Percentiles rank a stretch among this genome's conserved stretches.
Conservation (phyloP, 2,113 vertebrate genomes). For the Pluvialis apricaria region DNA sequence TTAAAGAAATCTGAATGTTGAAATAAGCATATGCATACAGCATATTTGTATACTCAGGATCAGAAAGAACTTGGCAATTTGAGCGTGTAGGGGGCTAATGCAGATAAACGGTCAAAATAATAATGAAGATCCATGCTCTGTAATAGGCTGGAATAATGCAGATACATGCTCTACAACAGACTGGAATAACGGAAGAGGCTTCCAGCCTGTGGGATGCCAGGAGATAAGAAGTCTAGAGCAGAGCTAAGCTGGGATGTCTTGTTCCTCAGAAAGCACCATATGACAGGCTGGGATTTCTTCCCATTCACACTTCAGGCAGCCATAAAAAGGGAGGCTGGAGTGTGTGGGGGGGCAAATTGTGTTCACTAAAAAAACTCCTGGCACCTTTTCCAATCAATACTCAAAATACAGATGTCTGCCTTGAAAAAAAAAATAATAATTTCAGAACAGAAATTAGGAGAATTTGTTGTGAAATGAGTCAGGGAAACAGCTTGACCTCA, state of each 20-base stretch:
- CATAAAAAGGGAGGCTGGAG: not conserved
- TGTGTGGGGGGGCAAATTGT: not conserved
- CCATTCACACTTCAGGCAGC: conserved; percentile 45
- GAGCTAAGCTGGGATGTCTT: conserved; percentile 46
- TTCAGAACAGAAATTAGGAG: not conserved
- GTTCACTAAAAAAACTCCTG: not conserved
- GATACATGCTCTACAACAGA: not conserved
- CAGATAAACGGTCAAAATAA: conserved; percentile 12
- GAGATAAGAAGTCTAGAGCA: conserved; percentile 14
- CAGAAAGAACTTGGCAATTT: conserved; percentile 8
- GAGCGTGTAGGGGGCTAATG: not conserved
- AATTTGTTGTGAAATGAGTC: not conserved
- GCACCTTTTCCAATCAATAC: not conserved
- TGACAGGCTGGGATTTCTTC: conserved; percentile 48
- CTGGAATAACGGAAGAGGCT: not conserved
- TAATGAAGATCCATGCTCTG: not conserved
- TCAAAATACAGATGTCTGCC: not conserved
- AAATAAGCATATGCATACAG: not conserved
- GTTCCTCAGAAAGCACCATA: conserved; percentile 4
- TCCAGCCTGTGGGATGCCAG: not conserved
- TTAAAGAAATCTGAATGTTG: not conserved
- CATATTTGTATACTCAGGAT: not conserved
- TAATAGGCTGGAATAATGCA: not conserved
- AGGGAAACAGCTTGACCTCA: not conserved
- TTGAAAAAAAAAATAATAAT: not conserved